Evolutionary conservation across 2,888 invertebrate species (phyloP).

Genomic region (Zhuqinia jingwanae): DNA sequence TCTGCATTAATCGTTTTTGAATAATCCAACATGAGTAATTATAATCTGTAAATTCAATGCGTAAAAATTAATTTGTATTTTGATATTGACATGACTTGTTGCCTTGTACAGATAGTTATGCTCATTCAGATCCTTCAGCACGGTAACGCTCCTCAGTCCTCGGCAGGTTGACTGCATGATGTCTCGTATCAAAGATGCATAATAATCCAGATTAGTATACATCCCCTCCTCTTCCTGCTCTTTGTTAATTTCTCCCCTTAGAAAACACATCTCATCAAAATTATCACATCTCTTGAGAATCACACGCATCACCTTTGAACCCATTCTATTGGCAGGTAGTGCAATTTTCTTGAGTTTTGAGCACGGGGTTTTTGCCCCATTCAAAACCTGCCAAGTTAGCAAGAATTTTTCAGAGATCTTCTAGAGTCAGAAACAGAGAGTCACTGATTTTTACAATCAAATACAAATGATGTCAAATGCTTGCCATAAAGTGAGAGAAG

Average conservation of each 20-base stretch:
- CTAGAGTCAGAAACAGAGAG: not conserved
- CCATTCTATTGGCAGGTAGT: not conserved
- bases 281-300: not conserved
- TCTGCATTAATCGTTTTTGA: no score
- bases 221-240: no score
- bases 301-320: not conserved
- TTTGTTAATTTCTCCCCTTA: not conserved
- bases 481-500: not conserved
- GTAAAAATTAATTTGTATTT: no score
- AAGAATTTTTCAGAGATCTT: not conserved
- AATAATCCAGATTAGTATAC: no score
- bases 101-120: no score
- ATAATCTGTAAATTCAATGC: no score
- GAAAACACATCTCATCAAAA: not conserved
- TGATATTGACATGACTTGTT: no score
- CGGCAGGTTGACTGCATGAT: no score
- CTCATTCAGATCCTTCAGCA: no score
- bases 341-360: not conserved
- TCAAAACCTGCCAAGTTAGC: not conserved
- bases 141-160: no score
- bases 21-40: no score
- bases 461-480: not conserved
- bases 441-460: conserved; percentile 8
- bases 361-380: not conserved
- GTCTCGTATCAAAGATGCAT: no score